These are phyloP conservation scores for Limosa lapponica DNA, from an alignment of 2,797 vertebrate genomes.

Conservation along the genomic window DNA sequence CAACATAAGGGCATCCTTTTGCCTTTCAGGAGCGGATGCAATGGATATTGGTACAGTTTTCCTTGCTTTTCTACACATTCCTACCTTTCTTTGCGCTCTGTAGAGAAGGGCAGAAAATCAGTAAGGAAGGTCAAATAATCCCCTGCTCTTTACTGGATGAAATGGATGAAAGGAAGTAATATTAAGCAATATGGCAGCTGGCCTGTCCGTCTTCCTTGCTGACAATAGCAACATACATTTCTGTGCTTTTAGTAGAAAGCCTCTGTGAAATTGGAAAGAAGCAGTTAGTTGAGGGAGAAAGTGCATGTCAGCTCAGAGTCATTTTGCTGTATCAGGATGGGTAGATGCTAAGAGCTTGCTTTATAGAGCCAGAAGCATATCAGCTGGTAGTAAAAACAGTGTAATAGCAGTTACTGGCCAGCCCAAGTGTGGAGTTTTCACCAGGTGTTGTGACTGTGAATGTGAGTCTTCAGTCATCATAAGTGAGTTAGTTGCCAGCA, in stretches of 20 bases:
- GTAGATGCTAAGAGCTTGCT: neutral
- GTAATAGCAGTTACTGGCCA: neutral
- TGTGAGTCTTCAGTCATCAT: neutral
- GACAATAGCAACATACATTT: neutral
- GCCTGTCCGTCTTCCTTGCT: neutral
- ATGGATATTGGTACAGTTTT: neutral
- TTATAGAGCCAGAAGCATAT: neutral
- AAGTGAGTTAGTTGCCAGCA: neutral
- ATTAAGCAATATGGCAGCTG: constrained; percentile 22
- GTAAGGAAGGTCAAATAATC: neutral
- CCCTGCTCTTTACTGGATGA: neutral
- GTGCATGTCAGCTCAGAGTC: neutral
- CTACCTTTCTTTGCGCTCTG: neutral
- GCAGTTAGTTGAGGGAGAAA: neutral
- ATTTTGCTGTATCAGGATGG: neutral
- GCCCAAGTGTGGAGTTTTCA: neutral
- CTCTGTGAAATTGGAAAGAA: neutral
- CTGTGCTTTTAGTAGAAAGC: neutral
- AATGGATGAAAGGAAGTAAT: neutral
- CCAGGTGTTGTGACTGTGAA: neutral
- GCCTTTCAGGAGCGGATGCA: neutral
- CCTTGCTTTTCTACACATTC: neutral
- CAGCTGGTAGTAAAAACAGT: neutral
- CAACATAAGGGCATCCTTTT: neutral
- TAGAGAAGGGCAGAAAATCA: neutral